Evolutionary conservation across 1,140 invertebrate species (phyloP), one percentile per base, ranked within the genome.

Genomic region (Rhyacophila brunnea): DNA sequence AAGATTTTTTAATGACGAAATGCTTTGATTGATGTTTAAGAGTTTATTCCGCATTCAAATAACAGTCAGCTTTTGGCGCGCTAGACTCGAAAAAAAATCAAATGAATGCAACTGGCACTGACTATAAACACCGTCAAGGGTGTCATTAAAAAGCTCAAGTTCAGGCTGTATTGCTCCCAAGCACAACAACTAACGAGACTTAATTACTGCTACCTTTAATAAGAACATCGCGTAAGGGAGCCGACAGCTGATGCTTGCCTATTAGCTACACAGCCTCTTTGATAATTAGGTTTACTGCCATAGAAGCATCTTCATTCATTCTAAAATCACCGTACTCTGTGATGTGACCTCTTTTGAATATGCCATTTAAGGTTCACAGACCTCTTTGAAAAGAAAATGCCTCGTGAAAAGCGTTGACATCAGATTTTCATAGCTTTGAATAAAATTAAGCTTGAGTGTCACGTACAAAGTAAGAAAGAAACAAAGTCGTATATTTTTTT

Each of bases 281-380:
- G 46, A 45, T 57, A 57, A 49, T 57, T 57, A 49, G 45, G 20
- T 57, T 57, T 49, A 17, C 35, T 19, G 32, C 18, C 40, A 57
- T 43, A 44, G 44, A 20, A 20, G 36, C 35, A 45, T 40, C 52
- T 57, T 49, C 46, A 57, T 48, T 57, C 46, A 55, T 55, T 55
- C 38, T 23, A 43, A 47, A 32, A 45, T 43, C 14, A 19, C 32
- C 5, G 28, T 18, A 48, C 44, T 34, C 36, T 46, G 23, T 9
- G 23, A 3, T 45, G 36, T 28, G 46, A 42, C 46, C 54, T 49
- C 46, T 49, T 49, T 57, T 42, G 46, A 57, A 49, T 42, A 49
- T 18, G 28, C 46, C 18, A 44, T 45, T 44, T 54, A 54, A 45
- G 43, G 43, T 45, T 42, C 45, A 32, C 19, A 43, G 45, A 46